A percentile compares a stretch with the other conserved stretches of the same genome.
Conservation (phyloP, 1,140 invertebrate species). For the Meloidogyne hapla region DNA sequence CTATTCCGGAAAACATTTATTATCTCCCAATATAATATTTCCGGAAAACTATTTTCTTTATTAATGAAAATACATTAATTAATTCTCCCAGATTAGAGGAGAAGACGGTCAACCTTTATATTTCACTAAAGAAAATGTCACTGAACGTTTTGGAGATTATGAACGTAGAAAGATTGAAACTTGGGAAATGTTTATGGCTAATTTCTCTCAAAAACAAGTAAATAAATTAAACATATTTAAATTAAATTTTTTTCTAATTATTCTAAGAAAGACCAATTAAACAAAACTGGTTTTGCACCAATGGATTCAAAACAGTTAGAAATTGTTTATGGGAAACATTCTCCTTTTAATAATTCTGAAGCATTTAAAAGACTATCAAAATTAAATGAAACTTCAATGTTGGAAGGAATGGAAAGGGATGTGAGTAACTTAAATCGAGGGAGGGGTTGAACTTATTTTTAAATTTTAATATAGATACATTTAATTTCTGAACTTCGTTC, state of each 20-base stretch:
- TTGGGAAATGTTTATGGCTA: conserved; percentile 31
- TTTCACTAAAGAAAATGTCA: conserved; percentile 47
- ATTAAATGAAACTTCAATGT: conserved; percentile 25
- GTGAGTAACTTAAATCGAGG: background rate
- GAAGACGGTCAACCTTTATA: conserved; percentile 38
- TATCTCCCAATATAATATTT: no score
- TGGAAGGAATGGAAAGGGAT: conserved; percentile 13
- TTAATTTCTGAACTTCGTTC: background rate
- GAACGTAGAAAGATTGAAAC: conserved; percentile 37
- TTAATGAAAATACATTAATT: no score
- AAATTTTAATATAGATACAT: background rate
- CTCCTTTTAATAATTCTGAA: conserved; percentile 36
- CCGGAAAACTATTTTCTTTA: no score
- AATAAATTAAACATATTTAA: conserved; percentile 16
- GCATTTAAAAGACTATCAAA: conserved; percentile 26
- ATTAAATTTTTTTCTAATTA: background rate
- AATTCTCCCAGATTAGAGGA: background rate
- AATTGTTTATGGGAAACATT: conserved; percentile 36
- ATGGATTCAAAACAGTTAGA: conserved; percentile 25
- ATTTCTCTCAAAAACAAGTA: conserved; percentile 27
- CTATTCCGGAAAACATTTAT: no score
- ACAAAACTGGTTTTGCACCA: conserved; percentile 35
- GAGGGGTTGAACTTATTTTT: no score
- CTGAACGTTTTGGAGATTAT: conserved; percentile 45
- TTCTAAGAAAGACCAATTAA: conserved; percentile 26